A percentile compares a stretch with the other conserved stretches of the same genome.
Conservation (phyloP, 1,140 invertebrate species). For the Phymastichus coffea region DNA sequence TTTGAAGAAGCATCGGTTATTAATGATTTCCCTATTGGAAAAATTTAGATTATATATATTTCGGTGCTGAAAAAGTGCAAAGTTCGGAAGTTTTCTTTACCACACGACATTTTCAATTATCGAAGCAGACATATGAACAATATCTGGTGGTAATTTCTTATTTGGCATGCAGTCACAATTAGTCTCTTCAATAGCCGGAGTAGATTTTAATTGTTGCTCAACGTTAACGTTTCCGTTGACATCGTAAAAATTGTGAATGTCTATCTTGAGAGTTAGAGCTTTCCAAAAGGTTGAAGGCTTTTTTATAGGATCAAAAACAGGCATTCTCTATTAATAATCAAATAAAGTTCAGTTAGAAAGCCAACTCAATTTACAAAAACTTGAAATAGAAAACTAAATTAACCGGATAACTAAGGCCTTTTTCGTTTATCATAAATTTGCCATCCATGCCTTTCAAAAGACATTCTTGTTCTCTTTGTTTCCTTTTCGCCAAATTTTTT, state of each 20-base stretch:
- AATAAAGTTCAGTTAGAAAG: too few relatives aligned
- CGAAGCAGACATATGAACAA: slow-evolving; percentile 24
- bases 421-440: slow-evolving; percentile 43
- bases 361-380: background rate
- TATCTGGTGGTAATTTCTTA: slow-evolving; percentile 9
- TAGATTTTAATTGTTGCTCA: slow-evolving; percentile 31
- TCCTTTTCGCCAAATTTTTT: slow-evolving; percentile 36
- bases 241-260: slow-evolving; percentile 28
- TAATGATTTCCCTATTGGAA: slow-evolving; percentile 42
- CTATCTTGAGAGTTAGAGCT: slow-evolving; percentile 32
- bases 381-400: too few relatives aligned
- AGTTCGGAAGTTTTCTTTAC: slow-evolving; percentile 30
- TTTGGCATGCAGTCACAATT: too few relatives aligned
- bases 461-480: slow-evolving; percentile 24
- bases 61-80: background rate
- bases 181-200: slow-evolving; percentile 20
- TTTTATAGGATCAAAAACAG: slow-evolving; percentile 20
- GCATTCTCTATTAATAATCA: background rate
- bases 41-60: background rate
- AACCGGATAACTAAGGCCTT: slow-evolving; percentile 37
- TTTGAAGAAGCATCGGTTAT: slow-evolving; percentile 30
- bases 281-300: slow-evolving; percentile 35
- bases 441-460: slow-evolving; percentile 30
- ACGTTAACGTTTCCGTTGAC: slow-evolving; percentile 24
- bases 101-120: slow-evolving; percentile 41